These are phyloP conservation scores for Aricia agestis DNA, from an alignment of 1,140 invertebrate genomes.

Conservation along the genomic window DNA sequence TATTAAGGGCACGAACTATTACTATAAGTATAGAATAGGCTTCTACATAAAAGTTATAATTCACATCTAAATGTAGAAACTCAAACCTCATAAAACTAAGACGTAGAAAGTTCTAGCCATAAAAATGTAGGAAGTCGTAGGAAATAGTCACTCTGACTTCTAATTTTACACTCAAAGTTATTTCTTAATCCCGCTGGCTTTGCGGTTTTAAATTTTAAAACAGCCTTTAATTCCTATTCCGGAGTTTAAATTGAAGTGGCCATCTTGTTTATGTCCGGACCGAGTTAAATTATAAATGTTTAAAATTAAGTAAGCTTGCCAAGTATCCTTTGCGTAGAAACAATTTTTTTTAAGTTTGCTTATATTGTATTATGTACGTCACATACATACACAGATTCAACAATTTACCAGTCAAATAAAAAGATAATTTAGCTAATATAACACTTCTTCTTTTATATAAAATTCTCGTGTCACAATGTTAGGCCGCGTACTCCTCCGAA, in stretches of 20 bases:
- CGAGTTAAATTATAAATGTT: neutral
- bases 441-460: too few relatives aligned
- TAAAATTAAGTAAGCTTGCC: neutral
- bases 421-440: too few relatives aligned
- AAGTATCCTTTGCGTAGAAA: neutral
- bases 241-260: slow-evolving; percentile 2
- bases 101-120: slow-evolving; percentile 16
- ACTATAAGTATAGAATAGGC: neutral
- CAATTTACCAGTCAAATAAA: too few relatives aligned
- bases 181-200: neutral
- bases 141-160: slow-evolving; percentile 17
- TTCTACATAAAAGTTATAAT: neutral
- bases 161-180: slow-evolving; percentile 22
- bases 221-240: slow-evolving; percentile 2
- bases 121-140: slow-evolving; percentile 11
- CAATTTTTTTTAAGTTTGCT: too few relatives aligned
- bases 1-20: too few relatives aligned
- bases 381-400: too few relatives aligned
- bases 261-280: neutral
- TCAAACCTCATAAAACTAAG: neutral
- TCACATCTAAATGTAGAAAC: neutral
- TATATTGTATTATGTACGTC: too few relatives aligned
- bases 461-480: too few relatives aligned
- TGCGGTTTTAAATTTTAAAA: slow-evolving; percentile 1
- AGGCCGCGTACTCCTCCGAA: too few relatives aligned